phyloP scores from a whole-genome alignment of 2,113 vertebrate genomes.

The Hemibagrus wyckioides region DNA sequence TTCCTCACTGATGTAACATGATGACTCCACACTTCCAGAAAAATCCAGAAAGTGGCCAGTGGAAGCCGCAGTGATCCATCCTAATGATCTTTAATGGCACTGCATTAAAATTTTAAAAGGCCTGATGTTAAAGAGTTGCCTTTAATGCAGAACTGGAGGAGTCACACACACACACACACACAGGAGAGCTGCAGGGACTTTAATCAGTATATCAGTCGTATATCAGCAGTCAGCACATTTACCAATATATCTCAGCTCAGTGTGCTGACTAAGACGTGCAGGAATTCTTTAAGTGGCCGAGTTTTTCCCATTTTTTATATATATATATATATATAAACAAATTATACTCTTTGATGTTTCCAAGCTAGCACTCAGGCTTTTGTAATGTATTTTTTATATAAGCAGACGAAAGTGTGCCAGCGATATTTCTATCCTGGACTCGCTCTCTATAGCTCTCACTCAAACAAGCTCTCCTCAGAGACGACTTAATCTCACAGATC shows the following conservation, averaged over 20 bases:
- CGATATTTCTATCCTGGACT: conserved; percentile 20
- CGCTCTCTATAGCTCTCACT: neutral
- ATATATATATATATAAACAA: conserved; percentile 1
- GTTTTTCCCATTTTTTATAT: conserved; percentile 28
- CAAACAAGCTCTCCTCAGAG: conserved; percentile 41
- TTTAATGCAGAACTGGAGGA: conserved; percentile 47
- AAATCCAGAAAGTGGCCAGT: conserved; percentile 29
- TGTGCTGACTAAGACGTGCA: conserved; percentile 58
- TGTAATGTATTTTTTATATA: conserved; percentile 10
- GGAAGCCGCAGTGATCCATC: conserved; percentile 43
- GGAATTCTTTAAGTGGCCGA: conserved; percentile 47
- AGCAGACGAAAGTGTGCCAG: neutral
- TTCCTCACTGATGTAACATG: neutral
- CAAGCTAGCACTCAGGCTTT: neutral
- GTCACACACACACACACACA: conserved; percentile 35
- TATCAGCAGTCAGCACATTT: conserved; percentile 37
- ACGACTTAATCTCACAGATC: conserved; percentile 53
- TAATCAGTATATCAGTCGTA: conserved; percentile 38
- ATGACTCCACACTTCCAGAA: conserved; percentile 48
- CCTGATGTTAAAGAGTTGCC: conserved; percentile 36
- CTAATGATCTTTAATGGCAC: conserved; percentile 56
- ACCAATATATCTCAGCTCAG: conserved; percentile 39
- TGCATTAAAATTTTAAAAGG: conserved; percentile 58
- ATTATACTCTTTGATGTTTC: conserved; percentile 41
- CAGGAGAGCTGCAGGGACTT: conserved; percentile 38